Evolutionary conservation across 1,140 invertebrate genomes (phyloP), one percentile per base, ranked within the genome.

Genomic region (Drosophila kepulauana): DNA sequence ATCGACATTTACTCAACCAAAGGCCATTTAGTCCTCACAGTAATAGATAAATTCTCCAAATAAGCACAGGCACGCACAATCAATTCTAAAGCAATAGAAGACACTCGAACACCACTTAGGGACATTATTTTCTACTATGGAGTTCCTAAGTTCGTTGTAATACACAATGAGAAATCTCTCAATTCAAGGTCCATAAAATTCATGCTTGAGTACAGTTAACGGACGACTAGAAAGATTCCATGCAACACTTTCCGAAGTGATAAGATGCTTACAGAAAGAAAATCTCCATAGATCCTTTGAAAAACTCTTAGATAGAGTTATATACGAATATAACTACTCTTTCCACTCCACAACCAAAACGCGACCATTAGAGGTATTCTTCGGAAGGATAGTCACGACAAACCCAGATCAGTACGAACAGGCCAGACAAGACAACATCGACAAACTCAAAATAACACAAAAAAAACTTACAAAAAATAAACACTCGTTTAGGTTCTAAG

Each of bases 161-260:
- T 20, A 20, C 16, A 20, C 16, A 20, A 20, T 20, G 16, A 20
- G 16, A 20, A 20, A 20, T 20, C 16, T 20, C 16, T 20, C 16
- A 20, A 20, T 20, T 20, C 16, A 20, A 20, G 16, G 16, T 20
- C 52, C 11, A 75, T 71, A 7, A 66, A 8, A 1, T 58, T 64
- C n/a, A 78, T 74, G 61, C 61, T 30, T 38, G 63, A 79, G 72
- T 30, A 25, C 52, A 41, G 59, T 63, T 1, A 80, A 80, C 28
- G 72, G 79, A 8, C 71, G 72, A 13, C 20, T 81, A 11, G 65
- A 81, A 79, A 56, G 69, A 15, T 79, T 79, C 15, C 76, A 76
- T 35, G 74, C 66, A 1, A 79, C 80, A 5, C 15, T 79, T 1
- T 59, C 62, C 1, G 64, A 72, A 71, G 71, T 78, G 41, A 74